Base-by-base conservation (phyloP, 2,113 vertebrate species). In the Orthonyx spaldingii region DNA sequence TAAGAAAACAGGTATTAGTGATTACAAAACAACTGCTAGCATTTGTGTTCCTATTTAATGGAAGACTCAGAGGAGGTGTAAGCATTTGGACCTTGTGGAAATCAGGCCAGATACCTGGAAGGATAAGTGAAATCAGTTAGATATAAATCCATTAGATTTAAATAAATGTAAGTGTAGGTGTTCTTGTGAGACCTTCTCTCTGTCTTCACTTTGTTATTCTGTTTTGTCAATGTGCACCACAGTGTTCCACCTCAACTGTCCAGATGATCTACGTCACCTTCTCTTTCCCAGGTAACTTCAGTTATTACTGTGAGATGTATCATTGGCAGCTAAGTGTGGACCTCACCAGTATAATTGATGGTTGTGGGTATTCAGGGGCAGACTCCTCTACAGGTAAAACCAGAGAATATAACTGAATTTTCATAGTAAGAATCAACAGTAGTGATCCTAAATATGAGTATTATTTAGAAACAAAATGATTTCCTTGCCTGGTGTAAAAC, bases 261-360 rank as follows among this genome's bases (percentile, higher is more conserved):
- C 30, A 60, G 33, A 47, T 1, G 2, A 35, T 24, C 30, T 52
- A 37, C 35, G 18, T 13, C 0, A 0, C 28, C 33, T 84, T 63
- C n/a, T 70, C 30, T 82, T 75, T 70, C 21, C 19, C 13, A 18
- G 24, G 22, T 65, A 83, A 56, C 28, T 80, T 83, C n/a, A 57
- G 14, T 63, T 66, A 33, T 61, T 84, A 64, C 14, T 27, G 13
- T 37, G 42, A 69, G 24, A 44, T 32, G 7, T 33, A 14, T 71
- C 9, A 0, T 19, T 59, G n/a, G 14, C 28, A 85, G 33, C 23
- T 28, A 35, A n/a, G 20, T 5, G 5, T 66, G 65, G 41, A 69
- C 49, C 42, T 50, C 27, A 23, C 26, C 50, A 56, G 16, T 37
- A 44, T 16, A 17, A 2, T 61, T 66, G 21, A 39, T 74, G 16